phyloP scores from a whole-genome alignment of 2,797 vertebrate genomes.

The Enteromius thamalakanensis region DNA sequence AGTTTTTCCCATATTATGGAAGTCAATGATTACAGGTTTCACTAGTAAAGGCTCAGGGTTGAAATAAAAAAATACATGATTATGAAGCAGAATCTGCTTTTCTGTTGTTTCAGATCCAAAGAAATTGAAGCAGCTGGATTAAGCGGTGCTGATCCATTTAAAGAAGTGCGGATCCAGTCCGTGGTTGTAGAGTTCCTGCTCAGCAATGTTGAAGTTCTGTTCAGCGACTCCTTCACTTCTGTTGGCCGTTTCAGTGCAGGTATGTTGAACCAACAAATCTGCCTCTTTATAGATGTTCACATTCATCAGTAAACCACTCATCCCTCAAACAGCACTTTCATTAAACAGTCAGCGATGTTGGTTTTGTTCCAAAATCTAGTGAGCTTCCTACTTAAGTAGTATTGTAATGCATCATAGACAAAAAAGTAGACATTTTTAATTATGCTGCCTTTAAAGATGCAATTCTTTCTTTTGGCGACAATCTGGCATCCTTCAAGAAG shows the following conservation, averaged over 20 bases:
- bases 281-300: not conserved
- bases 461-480: not conserved
- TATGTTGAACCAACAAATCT: conserved; percentile 50
- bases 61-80: not conserved
- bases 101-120: conserved; percentile 72
- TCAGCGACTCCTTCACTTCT: conserved; percentile 83
- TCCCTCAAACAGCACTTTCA: not conserved
- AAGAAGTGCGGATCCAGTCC: conserved; percentile 82
- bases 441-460: not conserved
- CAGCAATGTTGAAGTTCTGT: conserved; percentile 78
- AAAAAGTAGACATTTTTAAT: not conserved
- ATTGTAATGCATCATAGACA: not conserved
- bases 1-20: not conserved
- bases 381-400: not conserved
- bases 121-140: conserved; percentile 80
- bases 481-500: not conserved
- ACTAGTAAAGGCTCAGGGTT: not conserved
- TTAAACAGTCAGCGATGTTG: not conserved
- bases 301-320: not conserved
- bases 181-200: conserved; percentile 85
- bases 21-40: not conserved
- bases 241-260: conserved; percentile 78
- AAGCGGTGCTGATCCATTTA: conserved; percentile 79
- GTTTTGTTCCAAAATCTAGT: conserved; percentile 6
- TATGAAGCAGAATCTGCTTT: conserved; percentile 1